These are phyloP conservation scores for Oxygymnocypris stewartii DNA, from an alignment of 2,113 vertebrate genomes.

Conservation along the genomic window DNA sequence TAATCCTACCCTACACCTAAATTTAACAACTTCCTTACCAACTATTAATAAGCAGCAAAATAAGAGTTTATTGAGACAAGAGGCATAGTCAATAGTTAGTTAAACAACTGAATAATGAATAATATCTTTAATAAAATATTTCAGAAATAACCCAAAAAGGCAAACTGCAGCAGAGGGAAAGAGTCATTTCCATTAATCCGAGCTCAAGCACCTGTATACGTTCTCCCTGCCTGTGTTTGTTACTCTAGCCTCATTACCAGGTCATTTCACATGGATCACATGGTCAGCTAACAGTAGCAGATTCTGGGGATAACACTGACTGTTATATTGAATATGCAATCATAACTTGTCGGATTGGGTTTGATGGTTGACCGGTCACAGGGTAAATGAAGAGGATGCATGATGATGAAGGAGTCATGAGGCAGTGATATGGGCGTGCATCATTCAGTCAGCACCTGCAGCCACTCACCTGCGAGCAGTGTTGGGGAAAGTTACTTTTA, in stretches of 20 bases:
- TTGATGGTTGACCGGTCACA: conserved; percentile 27
- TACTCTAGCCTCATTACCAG: conserved; percentile 33
- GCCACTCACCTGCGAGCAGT: neutral
- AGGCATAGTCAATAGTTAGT: too few species aligned
- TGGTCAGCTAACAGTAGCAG: conserved; percentile 35
- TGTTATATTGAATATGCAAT: conserved; percentile 11
- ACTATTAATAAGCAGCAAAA: too few species aligned
- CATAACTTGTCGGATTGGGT: conserved; percentile 30
- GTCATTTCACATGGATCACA: conserved; percentile 22
- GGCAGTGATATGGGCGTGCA: neutral
- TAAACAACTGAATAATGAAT: neutral
- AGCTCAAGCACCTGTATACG: conserved; percentile 13
- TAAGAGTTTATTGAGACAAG: too few species aligned
- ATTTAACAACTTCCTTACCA: too few species aligned
- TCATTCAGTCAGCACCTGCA: neutral
- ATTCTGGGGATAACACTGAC: neutral
- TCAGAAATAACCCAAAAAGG: neutral
- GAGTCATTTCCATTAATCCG: conserved; percentile 33
- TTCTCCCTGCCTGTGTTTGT: conserved; percentile 25
- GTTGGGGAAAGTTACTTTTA: too few species aligned
- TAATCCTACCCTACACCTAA: too few species aligned
- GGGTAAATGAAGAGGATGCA: neutral
- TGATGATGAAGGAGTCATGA: conserved; percentile 18
- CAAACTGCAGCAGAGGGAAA: neutral
- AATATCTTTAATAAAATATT: neutral